These are phyloP conservation scores for Poecile atricapillus DNA, from an alignment of 2,113 vertebrate species.

Conservation along the genomic window DNA sequence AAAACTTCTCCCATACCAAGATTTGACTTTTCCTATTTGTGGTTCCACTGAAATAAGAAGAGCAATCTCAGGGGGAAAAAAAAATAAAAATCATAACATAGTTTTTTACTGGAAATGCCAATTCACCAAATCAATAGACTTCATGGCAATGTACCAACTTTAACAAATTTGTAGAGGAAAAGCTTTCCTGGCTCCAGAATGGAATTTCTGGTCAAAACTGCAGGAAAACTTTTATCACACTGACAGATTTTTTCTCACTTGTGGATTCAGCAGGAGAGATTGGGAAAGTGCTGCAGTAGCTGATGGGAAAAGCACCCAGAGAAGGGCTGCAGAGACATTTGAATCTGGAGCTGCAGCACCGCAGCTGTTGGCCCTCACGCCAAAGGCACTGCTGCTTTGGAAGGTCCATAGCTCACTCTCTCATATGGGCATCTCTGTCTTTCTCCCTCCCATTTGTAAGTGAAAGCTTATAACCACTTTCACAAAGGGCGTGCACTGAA, in stretches of 20 bases:
- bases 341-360: neutral
- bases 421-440: fast-evolving
- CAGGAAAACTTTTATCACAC: neutral
- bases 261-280: neutral
- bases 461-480: neutral
- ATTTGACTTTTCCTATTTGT: neutral
- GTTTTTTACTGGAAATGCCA: neutral
- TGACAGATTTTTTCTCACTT: neutral
- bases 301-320: neutral
- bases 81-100: neutral
- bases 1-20: neutral
- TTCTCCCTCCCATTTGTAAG: neutral
- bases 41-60: neutral
- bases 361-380: neutral
- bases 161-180: neutral
- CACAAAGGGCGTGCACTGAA: neutral
- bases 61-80: neutral
- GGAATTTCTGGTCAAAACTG: neutral
- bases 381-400: neutral
- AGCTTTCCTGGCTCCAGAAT: neutral
- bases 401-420: fast-evolving
- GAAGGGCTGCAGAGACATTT: neutral
- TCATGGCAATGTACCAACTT: neutral
- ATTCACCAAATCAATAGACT: neutral
- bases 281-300: neutral